Base-by-base conservation (phyloP, 1,140 invertebrate genomes). In the Holotrichia oblita region DNA sequence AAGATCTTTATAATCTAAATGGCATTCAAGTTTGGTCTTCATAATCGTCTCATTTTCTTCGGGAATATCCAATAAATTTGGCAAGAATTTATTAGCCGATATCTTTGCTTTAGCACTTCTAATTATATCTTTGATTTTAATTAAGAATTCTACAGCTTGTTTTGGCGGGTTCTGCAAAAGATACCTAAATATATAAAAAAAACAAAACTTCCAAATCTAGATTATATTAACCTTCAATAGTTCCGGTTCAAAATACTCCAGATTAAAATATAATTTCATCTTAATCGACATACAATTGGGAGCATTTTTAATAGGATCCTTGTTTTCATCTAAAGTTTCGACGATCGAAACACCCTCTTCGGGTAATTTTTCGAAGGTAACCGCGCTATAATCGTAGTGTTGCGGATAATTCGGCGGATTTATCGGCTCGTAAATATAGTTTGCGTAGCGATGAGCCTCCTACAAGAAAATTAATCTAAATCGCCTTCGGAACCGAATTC, bases 31-130 rank as follows among this genome's bases (percentile, higher is more conserved):
- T n/a, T n/a, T n/a, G n/a, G n/a, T 17, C 0, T 7, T 55, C n/a
- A n/a, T n/a, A 3, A 7, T 48, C 22, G 14, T 76, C 8, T 14
- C 44, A 78, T 75, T 76, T 86, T 96, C 95, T 88, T 97, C 95
- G 2, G 93, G 94, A 83, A 97, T 97, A 77, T 92, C 91, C 77
- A 92, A 89, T 0, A 97, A 87, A 76, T 92, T 93, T 12, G 95
- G 95, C 76, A 93, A 89, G 84, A 95, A 97, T 64, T 92, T 90
- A 87, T 96, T 96, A 0, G 91, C 89, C 41, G 91, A 90, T 92
- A 97, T 95, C 87, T 96, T 96, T 81, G 94, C 93, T 84, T 96
- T 96, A 2, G 95, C 95, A 48, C 96, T 93, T 17, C 93, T 89
- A 79, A 97, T 96, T 8, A 96, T n/a, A n/a, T n/a, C n/a, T n/a